Evolutionary conservation across 2,797 vertebrate species (phyloP), one percentile per base, ranked within the genome.

Genomic region (Cryptoprocta ferox): DNA sequence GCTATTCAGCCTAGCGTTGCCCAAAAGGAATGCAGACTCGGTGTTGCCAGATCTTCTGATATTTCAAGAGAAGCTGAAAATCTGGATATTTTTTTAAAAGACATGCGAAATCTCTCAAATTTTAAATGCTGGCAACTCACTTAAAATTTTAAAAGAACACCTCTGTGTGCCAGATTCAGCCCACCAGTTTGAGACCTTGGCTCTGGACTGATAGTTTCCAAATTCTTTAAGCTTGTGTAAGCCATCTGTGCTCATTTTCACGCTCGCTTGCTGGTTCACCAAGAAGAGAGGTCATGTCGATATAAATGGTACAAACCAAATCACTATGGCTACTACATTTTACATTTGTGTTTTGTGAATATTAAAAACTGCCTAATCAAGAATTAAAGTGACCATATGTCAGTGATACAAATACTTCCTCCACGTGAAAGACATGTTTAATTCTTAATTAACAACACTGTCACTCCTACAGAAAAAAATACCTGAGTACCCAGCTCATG

Each of bases 371-470:
- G 66, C 37, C 91, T 95, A 91, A 92, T 95, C 86, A 95, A 93
- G 94, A 89, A 90, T 89, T 83, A 97, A 96, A 96, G 85, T 95
- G 87, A 95, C 83, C 95, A 93, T 97, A 96, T 95, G 91, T 95
- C 95, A 94, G 28, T 48, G 65, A 93, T 84, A 96, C 53, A 97
- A 98, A 96, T 95, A 96, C 90, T 97, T 97, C 80, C 70, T 95
- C 89, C 68, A 96, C 81, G 79, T 89, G 71, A 97, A 96, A 84
- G 79, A 73, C n/a, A 56, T 76, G 70, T 91, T 81, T 88, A 75
- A 75, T 75, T 50, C 30, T 73, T 95, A 93, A 89, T 93, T 45
- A 45, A 45, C 42, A 45, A 45, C 42, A 45, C 42, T 45, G 42
- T 45, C 42, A 45, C 71, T 93, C 53, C 21, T 50, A 70, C 7